Evolutionary conservation across 2,113 vertebrate genomes (phyloP), one percentile per base, ranked within the genome.

Genomic region (Tachuris rubrigastra): DNA sequence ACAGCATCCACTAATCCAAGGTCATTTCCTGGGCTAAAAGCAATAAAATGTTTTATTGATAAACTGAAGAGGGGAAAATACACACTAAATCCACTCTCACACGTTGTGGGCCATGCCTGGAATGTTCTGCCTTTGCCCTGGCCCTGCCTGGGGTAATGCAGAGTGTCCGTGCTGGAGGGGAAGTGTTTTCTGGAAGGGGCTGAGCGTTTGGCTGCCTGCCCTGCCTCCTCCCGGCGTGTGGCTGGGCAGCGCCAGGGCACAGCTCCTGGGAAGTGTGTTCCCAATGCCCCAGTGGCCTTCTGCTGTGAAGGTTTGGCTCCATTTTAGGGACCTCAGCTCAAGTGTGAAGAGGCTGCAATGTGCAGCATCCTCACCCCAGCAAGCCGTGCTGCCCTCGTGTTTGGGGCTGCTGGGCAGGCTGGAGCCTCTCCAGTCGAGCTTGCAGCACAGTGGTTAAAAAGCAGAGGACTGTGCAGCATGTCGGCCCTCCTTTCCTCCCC

Each of bases 41-140:
- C 98, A 98, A 98, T 98, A 98, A 99, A 98, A 98, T 98, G 98
- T 98, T 98, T 98, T 99, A 99, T 99, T 99, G 98, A 99, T 98
- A 98, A 97, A 97, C 96, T 75, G 91, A 94, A 95, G 93, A 93
- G 94, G 63, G 92, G 76, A 89, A 88, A 93, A 95, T 73, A 88
- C 25, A 79, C 72, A 49, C 69, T 81, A 77, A 90, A 92, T 93
- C 89, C 92, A 60, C 96, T 92, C 89, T 85, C 62, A 25, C 49
- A 16, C 92, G 3, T n/a, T 33, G 69, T 35, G 78, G 76, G 92
- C 93, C 69, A 14, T 87, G 90, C 75, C 72, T 37, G 65, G 78
- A 90, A 78, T 59, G 50, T 59, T 72, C 63, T 92, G 74, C 91
- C 65, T 68, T 84, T 59, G 81, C 89, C 74, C 31, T 53, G 72